Evolutionary conservation across 2,113 vertebrate genomes (phyloP).

Genomic region (Eidolon helvum): DNA sequence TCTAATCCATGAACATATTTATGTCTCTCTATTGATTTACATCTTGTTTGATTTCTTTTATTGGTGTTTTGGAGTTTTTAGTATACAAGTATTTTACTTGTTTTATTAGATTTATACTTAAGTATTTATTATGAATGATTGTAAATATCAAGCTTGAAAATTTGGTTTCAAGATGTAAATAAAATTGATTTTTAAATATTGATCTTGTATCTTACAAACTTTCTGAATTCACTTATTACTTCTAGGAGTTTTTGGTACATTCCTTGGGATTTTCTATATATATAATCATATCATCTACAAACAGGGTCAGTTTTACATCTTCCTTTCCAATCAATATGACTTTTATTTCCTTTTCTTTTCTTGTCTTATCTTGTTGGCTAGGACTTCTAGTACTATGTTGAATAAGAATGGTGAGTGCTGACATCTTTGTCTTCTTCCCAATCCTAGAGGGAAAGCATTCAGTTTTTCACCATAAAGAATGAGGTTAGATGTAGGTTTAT

Average conservation of each 20-base stretch:
- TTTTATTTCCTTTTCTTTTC: neutral
- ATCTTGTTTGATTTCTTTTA: conserved; percentile 23
- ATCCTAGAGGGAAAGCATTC: conserved; percentile 4
- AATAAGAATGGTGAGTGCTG: neutral
- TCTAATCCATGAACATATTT: neutral
- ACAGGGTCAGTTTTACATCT: neutral
- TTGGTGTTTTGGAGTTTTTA: conserved; percentile 21
- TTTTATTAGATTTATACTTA: neutral
- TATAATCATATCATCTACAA: neutral
- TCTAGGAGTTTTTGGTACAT: neutral
- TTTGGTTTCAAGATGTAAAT: neutral
- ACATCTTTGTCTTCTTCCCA: neutral
- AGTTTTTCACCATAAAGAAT: neutral
- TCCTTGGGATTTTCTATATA: neutral
- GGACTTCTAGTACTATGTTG: neutral
- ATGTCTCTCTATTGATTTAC: neutral
- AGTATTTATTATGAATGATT: neutral
- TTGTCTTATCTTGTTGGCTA: neutral
- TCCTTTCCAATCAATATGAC: too few species aligned
- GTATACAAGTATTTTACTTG: neutral
- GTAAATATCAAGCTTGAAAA: neutral
- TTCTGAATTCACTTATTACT: conserved; percentile 2
- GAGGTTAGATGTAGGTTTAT: neutral
- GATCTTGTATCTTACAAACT: neutral
- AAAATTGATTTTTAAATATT: neutral